A percentile compares a stretch with the other conserved stretches of the same genome.
phyloP scores from a whole-genome alignment of 2,888 invertebrate species.

The Esperia sulphurella region DNA sequence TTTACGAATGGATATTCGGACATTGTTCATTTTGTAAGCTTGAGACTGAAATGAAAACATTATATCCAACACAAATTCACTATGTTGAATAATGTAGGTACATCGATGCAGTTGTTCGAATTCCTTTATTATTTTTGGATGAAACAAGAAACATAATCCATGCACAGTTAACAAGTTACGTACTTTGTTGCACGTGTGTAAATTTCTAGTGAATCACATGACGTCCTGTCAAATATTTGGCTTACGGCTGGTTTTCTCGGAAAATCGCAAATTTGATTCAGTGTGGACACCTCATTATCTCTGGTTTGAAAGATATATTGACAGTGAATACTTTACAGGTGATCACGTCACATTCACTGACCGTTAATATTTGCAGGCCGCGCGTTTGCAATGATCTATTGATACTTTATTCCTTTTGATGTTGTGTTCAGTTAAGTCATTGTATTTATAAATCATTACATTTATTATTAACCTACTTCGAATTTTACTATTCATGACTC shows the following conservation, averaged over 20 bases:
- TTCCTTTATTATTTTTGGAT: background rate
- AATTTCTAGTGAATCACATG: conserved; percentile 6
- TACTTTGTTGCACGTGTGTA: conserved; percentile 6
- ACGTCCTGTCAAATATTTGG: conserved; percentile 12
- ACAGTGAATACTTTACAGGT: conserved; percentile 34
- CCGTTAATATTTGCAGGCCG: conserved; percentile 22
- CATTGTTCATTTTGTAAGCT: conserved; percentile 9
- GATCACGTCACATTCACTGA: conserved; percentile 22
- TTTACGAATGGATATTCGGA: conserved; percentile 3
- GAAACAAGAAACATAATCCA: background rate
- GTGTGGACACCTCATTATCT: conserved; percentile 44
- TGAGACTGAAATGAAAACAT: conserved; percentile 5
- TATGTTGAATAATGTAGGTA: too few species aligned
- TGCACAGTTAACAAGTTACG: background rate
- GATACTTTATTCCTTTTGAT: conserved; percentile 29
- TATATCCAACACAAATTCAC: conserved; percentile 4
- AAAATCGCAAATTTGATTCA: conserved; percentile 42
- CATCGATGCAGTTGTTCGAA: conserved; percentile 5
- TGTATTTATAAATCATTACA: conserved; percentile 1
- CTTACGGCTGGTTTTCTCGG: conserved; percentile 24
- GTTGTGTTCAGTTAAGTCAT: conserved; percentile 5
- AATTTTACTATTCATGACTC: background rate
- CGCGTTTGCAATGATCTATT: conserved; percentile 33
- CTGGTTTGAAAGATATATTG: conserved; percentile 51
- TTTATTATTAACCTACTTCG: too few species aligned